Base-by-base conservation (phyloP, 2,888 invertebrate genomes). In the Salticus scenicus region DNA sequence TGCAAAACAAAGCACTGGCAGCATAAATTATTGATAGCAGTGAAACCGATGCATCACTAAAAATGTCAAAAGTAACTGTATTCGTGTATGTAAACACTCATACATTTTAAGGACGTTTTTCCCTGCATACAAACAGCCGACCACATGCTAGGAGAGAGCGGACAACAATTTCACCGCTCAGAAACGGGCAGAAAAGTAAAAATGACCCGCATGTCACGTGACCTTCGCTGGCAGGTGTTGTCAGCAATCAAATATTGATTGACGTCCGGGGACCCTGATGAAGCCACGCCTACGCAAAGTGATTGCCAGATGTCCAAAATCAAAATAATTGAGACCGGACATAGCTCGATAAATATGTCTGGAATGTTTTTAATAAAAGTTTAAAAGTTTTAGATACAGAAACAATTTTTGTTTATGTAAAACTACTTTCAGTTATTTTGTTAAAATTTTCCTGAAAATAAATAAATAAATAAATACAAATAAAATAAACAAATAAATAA, bases 181-280 rank as follows among this genome's bases (percentile, higher is more conserved):
- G 17, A 47, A n/a, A 1, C 14, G 14, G 57, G 24, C 1, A 8
- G 24, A 57, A 24, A 24, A 24, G 17, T 24, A 57, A 57, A 57
- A 57, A 24, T 57, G 57, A 57, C 57, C 57, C 57, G 57, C 57
- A 12, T 57, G 57, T 57, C 57, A 57, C 57, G 57, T 57, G 57
- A 57, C 24, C 57, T 17, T 12, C 24, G 1, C 2, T 33, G 64
- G 83, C 83, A 83, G 83, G 83, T 83, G 83, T 77, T 83, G 77
- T 72, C 77, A 72, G 74, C 28, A 30, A 83, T 83, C 77, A 83
- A 83, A 83, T 83, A 83, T 83, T 77, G 76, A 83, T 83, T 77
- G 83, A 73, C 75, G 74, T 69, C 64, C 27, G 28, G 37, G 66
- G 17, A 75, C 51, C 73, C 47, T 42, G 81, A 74, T 64, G 70